Conservation (phyloP, 2,797 vertebrate genomes). For the Pyrocephalus nanus region DNA sequence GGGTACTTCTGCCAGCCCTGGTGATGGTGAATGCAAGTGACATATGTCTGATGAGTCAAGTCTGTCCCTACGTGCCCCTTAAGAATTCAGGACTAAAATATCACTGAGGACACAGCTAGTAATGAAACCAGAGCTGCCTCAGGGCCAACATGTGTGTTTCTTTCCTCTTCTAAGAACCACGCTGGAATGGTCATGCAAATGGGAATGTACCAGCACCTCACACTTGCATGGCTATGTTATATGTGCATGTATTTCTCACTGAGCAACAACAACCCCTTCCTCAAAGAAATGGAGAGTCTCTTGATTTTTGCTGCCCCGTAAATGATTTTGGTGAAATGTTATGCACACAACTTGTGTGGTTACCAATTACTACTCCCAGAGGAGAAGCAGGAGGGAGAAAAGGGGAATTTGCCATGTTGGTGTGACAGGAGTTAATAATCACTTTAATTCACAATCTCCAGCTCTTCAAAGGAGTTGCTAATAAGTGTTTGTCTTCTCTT, state of each 20-base stretch:
- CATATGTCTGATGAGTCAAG: background rate
- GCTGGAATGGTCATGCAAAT: background rate
- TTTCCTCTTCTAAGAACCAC: background rate
- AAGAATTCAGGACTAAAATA: background rate
- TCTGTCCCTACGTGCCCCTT: background rate
- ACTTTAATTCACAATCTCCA: constrained; percentile 45
- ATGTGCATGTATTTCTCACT: background rate
- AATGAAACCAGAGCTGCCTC: background rate
- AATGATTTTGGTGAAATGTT: background rate
- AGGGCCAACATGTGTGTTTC: rapidly evolving
- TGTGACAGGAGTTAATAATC: constrained; percentile 44
- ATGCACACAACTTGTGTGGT: background rate
- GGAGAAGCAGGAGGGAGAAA: background rate
- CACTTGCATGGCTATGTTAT: background rate
- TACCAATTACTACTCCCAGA: background rate
- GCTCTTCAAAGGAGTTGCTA: constrained; percentile 65
- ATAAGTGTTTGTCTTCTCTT: constrained; percentile 64
- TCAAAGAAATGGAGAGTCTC: background rate
- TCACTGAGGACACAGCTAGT: background rate
- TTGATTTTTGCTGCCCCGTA: background rate
- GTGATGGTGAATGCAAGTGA: background rate
- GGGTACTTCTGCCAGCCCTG: background rate
- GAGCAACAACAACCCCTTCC: background rate
- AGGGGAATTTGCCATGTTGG: background rate
- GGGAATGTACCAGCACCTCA: background rate